Base-by-base conservation (phyloP, 2,797 vertebrate genomes). In the Odontamblyopus lacepedii region DNA sequence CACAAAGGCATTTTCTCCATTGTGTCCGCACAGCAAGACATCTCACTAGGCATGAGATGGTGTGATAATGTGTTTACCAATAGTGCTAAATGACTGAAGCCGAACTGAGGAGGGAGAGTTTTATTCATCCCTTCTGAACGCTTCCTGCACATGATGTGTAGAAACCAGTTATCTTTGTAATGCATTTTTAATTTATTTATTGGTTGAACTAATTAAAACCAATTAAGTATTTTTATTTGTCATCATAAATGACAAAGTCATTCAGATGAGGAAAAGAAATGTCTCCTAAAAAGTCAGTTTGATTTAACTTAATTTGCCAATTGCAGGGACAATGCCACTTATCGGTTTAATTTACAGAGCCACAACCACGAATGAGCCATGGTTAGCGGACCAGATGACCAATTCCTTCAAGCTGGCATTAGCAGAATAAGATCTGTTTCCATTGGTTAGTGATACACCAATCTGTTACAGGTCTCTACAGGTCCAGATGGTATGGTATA, bases 371-470 rank as follows among this genome's bases (percentile, higher is more conserved):
- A 60, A 63, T 13, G 63, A 38, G 53, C 26, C 63, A 32, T 62
- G 48, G 15, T 78, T 73, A 67, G 12, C 1, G 13, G 2, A 44
- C 77, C 83, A 75, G 70, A 79, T 77, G 77, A 77, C 75, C 78
- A 69, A 76, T 81, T 80, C 61, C 69, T 71, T 80, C 82, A 72
- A 44, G 41, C 13, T 72, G 76, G 73, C 71, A 77, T 81, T 78
- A 73, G 75, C 63, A 1, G 6, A 44, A 44, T 38, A 38, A 38
- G 4, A 48, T 15, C 11, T 48, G 13, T 48, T 48, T 48, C 13
- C 44, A 48, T 15, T 15, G 15, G 12, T 48, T 48, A 48, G 44
- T 48, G 44, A 48, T 13, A 44, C 41, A 44, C 41, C 9, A 12
- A 12, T 9, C 12, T 12, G 38, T 9, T 41, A 13, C 41, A 12